Evolutionary conservation across 2,888 invertebrate species (phyloP), one percentile per base, ranked within the genome.

Genomic region (Myathropa florea): DNA sequence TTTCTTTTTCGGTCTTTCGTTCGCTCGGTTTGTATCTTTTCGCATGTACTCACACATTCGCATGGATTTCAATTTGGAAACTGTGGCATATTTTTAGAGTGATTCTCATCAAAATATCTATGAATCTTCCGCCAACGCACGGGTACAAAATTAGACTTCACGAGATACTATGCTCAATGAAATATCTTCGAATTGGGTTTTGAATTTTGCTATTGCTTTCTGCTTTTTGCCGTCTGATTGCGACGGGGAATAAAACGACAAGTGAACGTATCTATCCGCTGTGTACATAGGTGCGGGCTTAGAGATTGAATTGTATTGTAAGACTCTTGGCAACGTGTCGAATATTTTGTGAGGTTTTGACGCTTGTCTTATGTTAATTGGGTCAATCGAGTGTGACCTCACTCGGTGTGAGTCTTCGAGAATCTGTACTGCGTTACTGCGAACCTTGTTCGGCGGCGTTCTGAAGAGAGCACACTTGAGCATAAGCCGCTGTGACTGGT

Each of bases 21-120:
- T 46, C 46, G 7, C 1, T 46, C 46, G 46, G 23, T 55, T 33
- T 63, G 70, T 71, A 28, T 71, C 30, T 55, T 68, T 30, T 64
- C 75, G 67, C 73, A 73, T 72, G 70, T 59, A 86, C 83, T 33
- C 70, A 83, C 78, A 86, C 78, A 83, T 55, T 67, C 59, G 21
- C 57, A 55, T 63, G 46, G 39, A 71, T 39, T 85, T 83, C 60
- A 75, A 79, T 86, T 86, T 86, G 86, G 86, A 86, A 83, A 71
- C 78, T 63, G 71, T 60, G 86, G 86, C 83, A 79, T 86, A 86
- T 86, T 83, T 86, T 86, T 86, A 86, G 86, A 86, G 83, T 83
- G 86, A 75, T 86, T 86, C 86, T 86, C 86, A 86, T 86, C 83
- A 86, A 86, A 86, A 83, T 79, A 83, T 86, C 83, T 86, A 83